Conservation (phyloP, 2,797 vertebrate genomes). For the Betta splendens region DNA sequence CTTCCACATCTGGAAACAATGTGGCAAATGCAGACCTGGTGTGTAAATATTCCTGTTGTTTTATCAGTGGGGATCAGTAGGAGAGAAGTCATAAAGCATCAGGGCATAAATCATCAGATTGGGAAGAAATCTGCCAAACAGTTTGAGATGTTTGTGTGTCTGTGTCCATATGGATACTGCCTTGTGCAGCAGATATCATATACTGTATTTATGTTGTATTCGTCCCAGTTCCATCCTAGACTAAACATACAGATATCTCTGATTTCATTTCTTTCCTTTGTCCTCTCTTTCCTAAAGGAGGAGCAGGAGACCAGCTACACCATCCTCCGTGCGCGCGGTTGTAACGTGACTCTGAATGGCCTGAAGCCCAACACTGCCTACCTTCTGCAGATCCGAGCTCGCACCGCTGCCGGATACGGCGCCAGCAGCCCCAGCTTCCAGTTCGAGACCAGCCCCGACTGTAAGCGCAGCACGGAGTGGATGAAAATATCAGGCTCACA, state of each 20-base stretch:
- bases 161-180: not conserved
- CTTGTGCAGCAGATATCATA: not conserved
- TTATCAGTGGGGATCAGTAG: slow-evolving; percentile 71
- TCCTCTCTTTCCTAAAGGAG: slow-evolving; percentile 82
- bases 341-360: slow-evolving; percentile 92
- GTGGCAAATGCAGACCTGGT: slow-evolving; percentile 33
- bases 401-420: slow-evolving; percentile 96
- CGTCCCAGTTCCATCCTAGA: slow-evolving; percentile 27
- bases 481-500: not conserved
- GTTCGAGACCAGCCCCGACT: slow-evolving; percentile 97
- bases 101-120: slow-evolving; percentile 63
- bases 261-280: slow-evolving; percentile 19
- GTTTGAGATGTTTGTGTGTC: slow-evolving; percentile 24
- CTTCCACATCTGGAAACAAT: slow-evolving; percentile 75
- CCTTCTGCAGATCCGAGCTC: slow-evolving; percentile 94
- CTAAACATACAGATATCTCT: not conserved
- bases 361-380: slow-evolving; percentile 96
- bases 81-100: slow-evolving; percentile 68
- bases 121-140: slow-evolving; percentile 47
- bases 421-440: slow-evolving; percentile 95
- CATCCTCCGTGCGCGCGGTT: slow-evolving; percentile 92
- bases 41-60: slow-evolving; percentile 72
- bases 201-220: not conserved
- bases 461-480: slow-evolving; percentile 76
- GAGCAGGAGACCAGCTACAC: slow-evolving; percentile 99